A percentile compares a stretch with the other conserved stretches of the same genome.
phyloP scores from a whole-genome alignment of 2,113 vertebrate genomes.

The Lontra canadensis region DNA sequence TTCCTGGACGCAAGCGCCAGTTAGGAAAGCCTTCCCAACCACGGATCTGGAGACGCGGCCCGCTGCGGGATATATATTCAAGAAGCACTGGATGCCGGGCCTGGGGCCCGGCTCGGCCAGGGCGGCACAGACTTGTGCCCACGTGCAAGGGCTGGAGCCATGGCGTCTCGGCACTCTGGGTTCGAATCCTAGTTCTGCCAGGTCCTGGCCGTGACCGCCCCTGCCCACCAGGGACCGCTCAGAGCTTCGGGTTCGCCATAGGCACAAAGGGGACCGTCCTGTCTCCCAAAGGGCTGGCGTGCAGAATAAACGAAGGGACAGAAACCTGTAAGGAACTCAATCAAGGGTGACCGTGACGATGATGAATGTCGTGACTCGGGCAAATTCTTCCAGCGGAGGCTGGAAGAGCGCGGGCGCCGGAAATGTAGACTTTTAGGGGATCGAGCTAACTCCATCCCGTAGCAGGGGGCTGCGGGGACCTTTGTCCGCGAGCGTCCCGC shows the following conservation, averaged over 20 bases:
- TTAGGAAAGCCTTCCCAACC: background rate
- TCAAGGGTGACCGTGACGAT: background rate
- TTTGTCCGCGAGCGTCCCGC: background rate
- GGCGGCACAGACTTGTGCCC: too few relatives aligned
- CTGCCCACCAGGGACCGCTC: fast-evolving
- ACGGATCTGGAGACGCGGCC: background rate
- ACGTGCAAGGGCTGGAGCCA: fast-evolving
- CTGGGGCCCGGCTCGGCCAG: too few relatives aligned
- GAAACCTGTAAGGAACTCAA: background rate
- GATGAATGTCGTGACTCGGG: fast-evolving
- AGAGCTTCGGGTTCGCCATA: background rate
- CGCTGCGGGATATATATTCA: fast-evolving
- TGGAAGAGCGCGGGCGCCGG: background rate
- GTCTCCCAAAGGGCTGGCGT: background rate
- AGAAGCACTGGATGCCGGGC: fast-evolving
- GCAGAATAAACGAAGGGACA: background rate
- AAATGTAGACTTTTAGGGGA: background rate
- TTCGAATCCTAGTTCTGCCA: background rate
- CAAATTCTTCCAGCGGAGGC: background rate
- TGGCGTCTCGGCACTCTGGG: fast-evolving
- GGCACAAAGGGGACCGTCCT: background rate
- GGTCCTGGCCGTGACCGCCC: too few relatives aligned
- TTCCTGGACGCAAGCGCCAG: background rate
- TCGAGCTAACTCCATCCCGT: fast-evolving
- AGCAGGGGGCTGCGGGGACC: background rate